Percentiles rank a stretch among this genome's conserved stretches.
These are phyloP conservation scores for Pentamera pediparva DNA, from an alignment of 53 echinoderm and acorn worm species.

Conservation along the genomic window DNA sequence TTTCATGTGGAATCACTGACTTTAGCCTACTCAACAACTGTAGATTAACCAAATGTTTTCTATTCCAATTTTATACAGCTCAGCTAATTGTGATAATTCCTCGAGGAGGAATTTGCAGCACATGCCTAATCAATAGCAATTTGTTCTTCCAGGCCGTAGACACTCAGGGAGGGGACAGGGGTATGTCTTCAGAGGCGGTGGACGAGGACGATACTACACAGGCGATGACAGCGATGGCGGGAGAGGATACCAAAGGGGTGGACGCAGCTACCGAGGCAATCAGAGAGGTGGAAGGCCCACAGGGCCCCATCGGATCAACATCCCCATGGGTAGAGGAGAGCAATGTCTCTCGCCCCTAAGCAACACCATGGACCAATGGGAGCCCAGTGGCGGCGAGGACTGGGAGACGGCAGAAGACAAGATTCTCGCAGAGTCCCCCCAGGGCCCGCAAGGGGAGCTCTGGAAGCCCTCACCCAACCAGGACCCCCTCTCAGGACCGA, in stretches of 20 bases:
- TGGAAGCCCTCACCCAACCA: constrained; percentile 26
- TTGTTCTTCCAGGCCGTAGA: constrained; percentile 17
- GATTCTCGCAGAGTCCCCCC: constrained; percentile 4
- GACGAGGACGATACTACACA: constrained; percentile 39
- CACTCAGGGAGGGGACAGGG: neutral
- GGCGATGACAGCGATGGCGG: constrained; percentile 39
- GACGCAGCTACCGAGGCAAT: constrained; percentile 6
- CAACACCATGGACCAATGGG: constrained; percentile 29
- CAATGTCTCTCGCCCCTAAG: constrained; percentile 1
- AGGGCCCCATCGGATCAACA: constrained; percentile 4
- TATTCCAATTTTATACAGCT: too few species aligned
- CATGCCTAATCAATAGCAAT: too few species aligned
- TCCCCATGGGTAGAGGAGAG: constrained; percentile 2
- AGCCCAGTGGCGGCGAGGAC: constrained; percentile 34
- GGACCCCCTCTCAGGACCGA: constrained; percentile 26
- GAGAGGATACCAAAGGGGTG: constrained; percentile 41
- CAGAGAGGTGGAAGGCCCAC: constrained; percentile 14
- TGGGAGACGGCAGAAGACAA: constrained; percentile 30
- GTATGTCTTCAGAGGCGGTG: constrained; percentile 18
- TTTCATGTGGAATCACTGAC: too few species aligned
- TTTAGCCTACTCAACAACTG: too few species aligned
- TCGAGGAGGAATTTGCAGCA: too few species aligned
- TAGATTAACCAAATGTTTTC: too few species aligned
- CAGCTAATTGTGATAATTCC: too few species aligned
- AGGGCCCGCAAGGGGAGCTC: constrained; percentile 8